A percentile compares a stretch with the other conserved stretches of the same genome.
Conservation (phyloP, 1,140 invertebrate species). For the Portunus trituberculatus region DNA sequence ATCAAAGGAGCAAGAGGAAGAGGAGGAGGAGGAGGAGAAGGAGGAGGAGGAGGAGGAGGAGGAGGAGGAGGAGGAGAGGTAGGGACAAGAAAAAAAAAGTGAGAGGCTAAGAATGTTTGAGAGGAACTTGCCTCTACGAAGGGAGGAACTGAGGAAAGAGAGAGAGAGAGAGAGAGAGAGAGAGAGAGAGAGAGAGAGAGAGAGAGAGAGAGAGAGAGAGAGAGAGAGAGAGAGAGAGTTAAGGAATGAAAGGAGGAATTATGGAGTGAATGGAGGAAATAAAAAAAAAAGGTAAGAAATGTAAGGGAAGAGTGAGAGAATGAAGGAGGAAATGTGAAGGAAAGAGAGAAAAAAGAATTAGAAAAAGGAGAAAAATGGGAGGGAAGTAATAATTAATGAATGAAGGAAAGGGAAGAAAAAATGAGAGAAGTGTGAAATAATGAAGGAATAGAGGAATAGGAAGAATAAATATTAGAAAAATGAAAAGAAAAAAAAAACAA, state of each 20-base stretch:
- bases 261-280: neutral
- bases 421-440: neutral
- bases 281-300: neutral
- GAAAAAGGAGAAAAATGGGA: neutral
- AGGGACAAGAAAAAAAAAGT: neutral
- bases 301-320: neutral
- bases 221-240: neutral
- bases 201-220: neutral
- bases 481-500: neutral
- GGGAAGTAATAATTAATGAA: neutral
- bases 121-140: neutral
- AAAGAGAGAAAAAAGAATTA: neutral
- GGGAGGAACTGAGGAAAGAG: neutral
- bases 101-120: neutral
- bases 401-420: neutral
- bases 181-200: neutral
- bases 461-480: neutral
- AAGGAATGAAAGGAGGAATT: neutral
- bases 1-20: neutral
- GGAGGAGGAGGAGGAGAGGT: neutral
- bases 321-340: neutral
- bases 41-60: neutral
- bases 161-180: neutral
- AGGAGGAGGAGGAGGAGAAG: conserved; percentile 1
- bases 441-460: neutral